Evolutionary conservation across 1,140 invertebrate species (phyloP).

Genomic region (Vollenhovia emeryi): DNA sequence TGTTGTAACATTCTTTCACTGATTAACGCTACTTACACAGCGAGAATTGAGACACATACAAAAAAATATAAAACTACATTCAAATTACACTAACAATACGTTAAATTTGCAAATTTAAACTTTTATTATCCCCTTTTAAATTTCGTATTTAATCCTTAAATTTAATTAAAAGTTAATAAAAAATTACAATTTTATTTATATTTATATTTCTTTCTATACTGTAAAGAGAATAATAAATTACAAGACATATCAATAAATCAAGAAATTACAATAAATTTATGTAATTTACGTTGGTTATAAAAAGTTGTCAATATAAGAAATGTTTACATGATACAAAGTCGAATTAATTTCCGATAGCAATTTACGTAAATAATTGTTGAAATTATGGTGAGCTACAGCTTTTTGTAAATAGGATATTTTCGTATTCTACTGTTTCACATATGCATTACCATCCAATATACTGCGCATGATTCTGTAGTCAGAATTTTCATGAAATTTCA

Average conservation of each 20-base stretch:
- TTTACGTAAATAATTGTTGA: not conserved
- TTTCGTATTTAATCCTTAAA: not conserved
- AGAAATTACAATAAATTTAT: not conserved
- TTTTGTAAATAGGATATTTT: not conserved
- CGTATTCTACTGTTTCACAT: not conserved
- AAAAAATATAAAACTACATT: not conserved
- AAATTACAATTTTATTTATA: not conserved
- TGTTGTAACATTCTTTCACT: not conserved
- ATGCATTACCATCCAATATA: not conserved
- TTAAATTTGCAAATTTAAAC: not conserved
- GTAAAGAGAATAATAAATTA: not conserved
- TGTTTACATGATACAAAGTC: not conserved
- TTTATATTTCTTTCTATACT: not conserved
- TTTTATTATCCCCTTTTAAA: not conserved
- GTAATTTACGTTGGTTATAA: not conserved
- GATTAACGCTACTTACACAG: not conserved
- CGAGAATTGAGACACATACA: not conserved
- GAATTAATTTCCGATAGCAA: not conserved
- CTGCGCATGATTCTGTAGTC: not conserved
- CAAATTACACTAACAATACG: not conserved
- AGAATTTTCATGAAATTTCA: constrained; percentile 29
- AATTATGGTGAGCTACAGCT: not conserved
- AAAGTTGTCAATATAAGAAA: not conserved
- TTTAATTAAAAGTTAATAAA: not conserved
- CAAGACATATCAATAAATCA: not conserved